Conservation (phyloP, 2,888 invertebrate genomes). For the Dendrolimus houi region DNA sequence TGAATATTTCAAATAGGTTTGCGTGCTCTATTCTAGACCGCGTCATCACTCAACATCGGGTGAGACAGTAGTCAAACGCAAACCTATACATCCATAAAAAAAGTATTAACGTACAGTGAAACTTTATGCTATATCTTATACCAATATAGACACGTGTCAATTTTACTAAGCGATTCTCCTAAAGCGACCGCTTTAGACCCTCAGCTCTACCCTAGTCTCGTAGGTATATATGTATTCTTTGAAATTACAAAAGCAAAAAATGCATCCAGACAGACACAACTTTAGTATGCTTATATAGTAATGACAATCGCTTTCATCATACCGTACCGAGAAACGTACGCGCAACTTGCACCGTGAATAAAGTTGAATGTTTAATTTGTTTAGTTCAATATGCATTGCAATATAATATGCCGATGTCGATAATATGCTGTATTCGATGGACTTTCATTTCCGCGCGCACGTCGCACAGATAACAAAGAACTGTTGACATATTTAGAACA, state of each 20-base stretch:
- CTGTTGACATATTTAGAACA: constrained; percentile 75
- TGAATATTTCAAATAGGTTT: too few species aligned
- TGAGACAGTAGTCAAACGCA: too few species aligned
- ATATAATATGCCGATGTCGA: constrained; percentile 59
- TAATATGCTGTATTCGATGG: constrained; percentile 64
- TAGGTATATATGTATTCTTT: too few species aligned
- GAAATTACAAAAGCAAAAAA: background rate
- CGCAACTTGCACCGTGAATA: constrained; percentile 2
- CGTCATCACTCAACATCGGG: too few species aligned
- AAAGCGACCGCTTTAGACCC: too few species aligned
- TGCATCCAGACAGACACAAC: background rate
- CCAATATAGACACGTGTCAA: too few species aligned
- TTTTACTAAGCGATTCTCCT: too few species aligned
- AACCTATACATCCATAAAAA: too few species aligned
- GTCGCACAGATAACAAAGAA: constrained; percentile 70
- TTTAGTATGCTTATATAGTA: constrained; percentile 9
- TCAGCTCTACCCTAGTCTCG: too few species aligned
- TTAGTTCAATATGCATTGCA: constrained; percentile 7
- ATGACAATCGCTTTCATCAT: constrained; percentile 1
- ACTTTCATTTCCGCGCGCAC: constrained; percentile 72
- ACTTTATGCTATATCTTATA: too few species aligned
- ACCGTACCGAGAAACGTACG: background rate
- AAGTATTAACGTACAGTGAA: too few species aligned
- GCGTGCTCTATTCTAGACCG: too few species aligned
- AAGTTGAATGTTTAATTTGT: background rate